These are phyloP conservation scores for Heliopora coerulea DNA, from an alignment of 92 coral and sea anemone species.

Conservation along the genomic window DNA sequence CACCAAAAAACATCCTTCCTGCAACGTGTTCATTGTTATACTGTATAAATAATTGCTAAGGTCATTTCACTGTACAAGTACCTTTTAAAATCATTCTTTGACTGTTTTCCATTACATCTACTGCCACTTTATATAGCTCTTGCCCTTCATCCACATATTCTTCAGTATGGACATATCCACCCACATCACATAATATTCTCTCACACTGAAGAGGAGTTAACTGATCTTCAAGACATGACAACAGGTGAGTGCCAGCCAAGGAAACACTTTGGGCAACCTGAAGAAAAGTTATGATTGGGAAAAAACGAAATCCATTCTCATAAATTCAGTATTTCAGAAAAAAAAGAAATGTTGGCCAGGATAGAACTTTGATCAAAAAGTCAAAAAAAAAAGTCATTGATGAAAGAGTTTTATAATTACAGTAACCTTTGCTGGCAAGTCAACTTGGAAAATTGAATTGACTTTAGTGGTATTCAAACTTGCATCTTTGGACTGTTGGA, in stretches of 20 bases:
- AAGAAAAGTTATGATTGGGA: not conserved
- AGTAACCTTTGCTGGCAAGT: too few species aligned
- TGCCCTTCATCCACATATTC: not conserved
- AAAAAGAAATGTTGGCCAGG: too few species aligned
- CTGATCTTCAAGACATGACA: not conserved
- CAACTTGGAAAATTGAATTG: too few species aligned
- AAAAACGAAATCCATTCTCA: not conserved
- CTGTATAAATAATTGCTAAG: too few species aligned
- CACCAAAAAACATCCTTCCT: too few species aligned
- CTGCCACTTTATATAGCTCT: slow-evolving; percentile 6
- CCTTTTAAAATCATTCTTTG: slow-evolving; percentile 23
- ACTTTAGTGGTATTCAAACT: too few species aligned
- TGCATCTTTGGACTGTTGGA: too few species aligned
- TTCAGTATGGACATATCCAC: slow-evolving; percentile 5
- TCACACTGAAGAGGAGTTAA: slow-evolving; percentile 22
- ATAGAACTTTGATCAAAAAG: too few species aligned
- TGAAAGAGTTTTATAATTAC: too few species aligned
- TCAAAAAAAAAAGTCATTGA: too few species aligned
- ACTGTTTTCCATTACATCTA: not conserved
- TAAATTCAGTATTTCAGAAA: not conserved
- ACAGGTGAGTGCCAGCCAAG: slow-evolving; percentile 14
- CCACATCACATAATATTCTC: slow-evolving; percentile 33
- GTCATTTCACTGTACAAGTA: not conserved
- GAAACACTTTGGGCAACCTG: not conserved
- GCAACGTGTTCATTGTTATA: too few species aligned